Evolutionary conservation across 2,888 invertebrate species (phyloP).

Genomic region (Aphidius colemani): DNA sequence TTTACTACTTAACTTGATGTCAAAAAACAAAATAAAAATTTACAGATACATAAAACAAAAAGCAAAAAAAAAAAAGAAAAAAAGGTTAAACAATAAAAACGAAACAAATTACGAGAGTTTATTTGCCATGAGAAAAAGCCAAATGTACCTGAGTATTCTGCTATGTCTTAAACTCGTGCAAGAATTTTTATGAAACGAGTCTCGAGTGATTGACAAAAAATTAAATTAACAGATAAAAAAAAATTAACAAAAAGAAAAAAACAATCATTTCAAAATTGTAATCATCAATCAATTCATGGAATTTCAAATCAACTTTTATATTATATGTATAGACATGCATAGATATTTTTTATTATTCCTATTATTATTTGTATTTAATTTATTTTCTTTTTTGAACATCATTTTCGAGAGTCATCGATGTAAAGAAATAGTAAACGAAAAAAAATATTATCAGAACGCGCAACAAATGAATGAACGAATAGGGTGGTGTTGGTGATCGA

Average conservation of each 20-base stretch:
- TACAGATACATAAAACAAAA: neutral
- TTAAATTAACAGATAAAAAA: too few relatives aligned
- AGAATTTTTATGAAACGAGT: too few relatives aligned
- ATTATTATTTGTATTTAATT: too few relatives aligned
- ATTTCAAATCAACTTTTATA: too few relatives aligned
- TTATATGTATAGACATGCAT: too few relatives aligned
- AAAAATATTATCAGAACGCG: neutral
- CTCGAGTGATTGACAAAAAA: too few relatives aligned
- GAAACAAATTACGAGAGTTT: conserved; percentile 22
- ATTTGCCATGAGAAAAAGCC: conserved; percentile 26
- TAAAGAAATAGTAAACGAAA: conserved; percentile 11
- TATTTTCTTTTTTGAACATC: neutral
- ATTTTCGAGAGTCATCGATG: conserved; percentile 15
- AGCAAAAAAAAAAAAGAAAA: neutral
- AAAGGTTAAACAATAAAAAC: conserved; percentile 1
- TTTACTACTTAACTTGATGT: conserved; percentile 22
- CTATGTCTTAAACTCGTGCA: neutral
- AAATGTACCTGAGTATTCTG: conserved; percentile 5
- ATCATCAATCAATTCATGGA: too few relatives aligned
- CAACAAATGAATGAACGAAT: conserved; percentile 18
- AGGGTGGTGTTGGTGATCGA: conserved; percentile 19
- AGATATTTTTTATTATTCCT: too few relatives aligned
- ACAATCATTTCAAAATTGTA: too few relatives aligned
- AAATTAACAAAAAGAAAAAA: too few relatives aligned
- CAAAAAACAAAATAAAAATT: neutral